Evolutionary conservation across 2,113 vertebrate species (phyloP), one percentile per base, ranked within the genome.

Genomic region (Rhynchomys soricoides): DNA sequence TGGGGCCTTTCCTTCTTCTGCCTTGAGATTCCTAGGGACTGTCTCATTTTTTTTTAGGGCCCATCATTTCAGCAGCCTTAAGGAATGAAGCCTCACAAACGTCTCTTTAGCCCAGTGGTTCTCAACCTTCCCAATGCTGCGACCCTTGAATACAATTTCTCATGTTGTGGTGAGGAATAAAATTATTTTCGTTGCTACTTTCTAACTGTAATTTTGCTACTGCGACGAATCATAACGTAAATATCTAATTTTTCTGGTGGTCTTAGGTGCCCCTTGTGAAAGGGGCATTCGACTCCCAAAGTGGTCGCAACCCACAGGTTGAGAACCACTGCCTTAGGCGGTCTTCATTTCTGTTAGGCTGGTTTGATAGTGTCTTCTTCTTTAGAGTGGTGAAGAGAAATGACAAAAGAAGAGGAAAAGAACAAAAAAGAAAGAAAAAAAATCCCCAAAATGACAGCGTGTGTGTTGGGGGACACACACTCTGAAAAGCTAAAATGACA

Each of bases 331-430:
- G 34, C 10, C 13, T 57, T n/a, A 13, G 50, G 10, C 2, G 12
- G 2, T 16, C 79, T 82, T 59, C n/a, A 43, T 83, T 62, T 62
- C 57, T 62, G 22, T 15, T 4, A 8, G n/a, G 15, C 19, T 7
- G 26, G 55, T 29, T 31, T 0, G 86, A 45, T 64, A 90, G 97
- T 93, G 95, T 55, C 78, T 64, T 97, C 75, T 24, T 89, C 81
- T 97, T 97, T 89, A 96, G 77, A 96, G 50, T 90, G 81, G 97
- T 96, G 74, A 95, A 97, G 96, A 57, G 94, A 97, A 96, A 95
- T 68, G 19, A 59, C 29, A 45, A 96, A 93, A 95, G 95, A 96
- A 78, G 48, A 22, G 3, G 9, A 50, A 8, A 62, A 59, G 50
- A 78, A 50, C 5, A 86, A 66, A 5, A 86, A 77, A 62, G 12